Percentiles rank a stretch among this genome's conserved stretches.
These are phyloP conservation scores for Scotopteryx bipunctaria DNA, from an alignment of 2,888 invertebrate genomes.

Conservation along the genomic window DNA sequence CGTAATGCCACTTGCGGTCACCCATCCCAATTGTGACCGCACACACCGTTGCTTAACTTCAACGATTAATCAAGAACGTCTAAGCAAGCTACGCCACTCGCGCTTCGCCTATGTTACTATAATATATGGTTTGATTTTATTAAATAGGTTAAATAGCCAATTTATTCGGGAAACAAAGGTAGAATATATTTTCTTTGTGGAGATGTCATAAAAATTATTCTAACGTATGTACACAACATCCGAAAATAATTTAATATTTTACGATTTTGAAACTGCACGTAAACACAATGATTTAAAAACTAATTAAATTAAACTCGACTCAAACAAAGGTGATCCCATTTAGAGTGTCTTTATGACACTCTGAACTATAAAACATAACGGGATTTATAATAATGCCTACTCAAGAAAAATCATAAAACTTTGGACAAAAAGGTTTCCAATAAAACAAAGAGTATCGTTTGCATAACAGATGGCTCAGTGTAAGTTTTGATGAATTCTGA, in stretches of 20 bases:
- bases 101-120: too few species aligned
- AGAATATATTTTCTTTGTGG: too few species aligned
- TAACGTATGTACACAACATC: too few species aligned
- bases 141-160: too few species aligned
- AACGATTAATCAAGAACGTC: too few species aligned
- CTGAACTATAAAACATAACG: slow-evolving; percentile 29
- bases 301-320: slow-evolving; percentile 15
- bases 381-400: slow-evolving; percentile 22
- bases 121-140: too few species aligned
- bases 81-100: too few species aligned
- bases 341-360: slow-evolving; percentile 30
- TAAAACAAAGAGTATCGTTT: slow-evolving; percentile 25
- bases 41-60: too few species aligned
- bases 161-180: too few species aligned
- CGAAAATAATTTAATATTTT: slow-evolving; percentile 6
- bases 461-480: background rate
- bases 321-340: slow-evolving; percentile 34
- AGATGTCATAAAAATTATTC: too few species aligned
- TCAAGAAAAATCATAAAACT: slow-evolving; percentile 25
- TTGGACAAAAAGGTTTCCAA: slow-evolving; percentile 31
- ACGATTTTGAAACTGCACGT: slow-evolving; percentile 13
- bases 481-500: background rate
- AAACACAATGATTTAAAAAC: slow-evolving; percentile 15
- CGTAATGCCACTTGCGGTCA: too few species aligned
- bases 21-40: too few species aligned